phyloP scores from a whole-genome alignment of 2,113 vertebrate genomes.

The Macrotus californicus region DNA sequence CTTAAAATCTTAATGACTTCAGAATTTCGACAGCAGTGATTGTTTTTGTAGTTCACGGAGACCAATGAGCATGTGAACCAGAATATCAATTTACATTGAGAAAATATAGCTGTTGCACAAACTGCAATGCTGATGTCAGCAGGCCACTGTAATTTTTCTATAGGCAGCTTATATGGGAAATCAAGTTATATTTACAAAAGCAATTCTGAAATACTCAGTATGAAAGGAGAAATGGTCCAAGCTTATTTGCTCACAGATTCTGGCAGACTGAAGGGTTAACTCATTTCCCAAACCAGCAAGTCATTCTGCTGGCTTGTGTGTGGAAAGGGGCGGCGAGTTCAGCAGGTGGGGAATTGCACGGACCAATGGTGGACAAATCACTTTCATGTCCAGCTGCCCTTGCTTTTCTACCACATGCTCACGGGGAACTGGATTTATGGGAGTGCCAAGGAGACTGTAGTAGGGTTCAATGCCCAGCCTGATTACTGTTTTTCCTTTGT shows the following conservation, averaged over 20 bases:
- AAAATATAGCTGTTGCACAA: neutral
- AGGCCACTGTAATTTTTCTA: neutral
- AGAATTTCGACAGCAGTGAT: neutral
- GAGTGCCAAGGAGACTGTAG: neutral
- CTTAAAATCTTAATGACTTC: neutral
- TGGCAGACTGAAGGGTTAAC: neutral
- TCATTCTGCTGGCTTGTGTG: neutral
- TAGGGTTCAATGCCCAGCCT: neutral
- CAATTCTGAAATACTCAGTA: neutral
- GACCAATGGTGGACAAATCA: neutral
- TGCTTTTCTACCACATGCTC: neutral
- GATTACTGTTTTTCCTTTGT: constrained; percentile 10
- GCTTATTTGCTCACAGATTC: neutral
- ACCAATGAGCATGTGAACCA: neutral
- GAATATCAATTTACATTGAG: neutral
- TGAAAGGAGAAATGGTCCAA: neutral
- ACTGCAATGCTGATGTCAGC: neutral
- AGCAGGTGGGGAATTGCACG: neutral
- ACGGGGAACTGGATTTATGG: neutral
- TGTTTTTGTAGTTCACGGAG: neutral
- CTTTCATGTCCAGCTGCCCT: neutral
- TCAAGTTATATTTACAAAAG: neutral
- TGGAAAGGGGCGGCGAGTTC: neutral
- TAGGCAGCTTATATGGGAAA: neutral
- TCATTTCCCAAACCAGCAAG: neutral